Evolutionary conservation across 2,797 vertebrate genomes (phyloP).

Genomic region (Propithecus perrieri): DNA sequence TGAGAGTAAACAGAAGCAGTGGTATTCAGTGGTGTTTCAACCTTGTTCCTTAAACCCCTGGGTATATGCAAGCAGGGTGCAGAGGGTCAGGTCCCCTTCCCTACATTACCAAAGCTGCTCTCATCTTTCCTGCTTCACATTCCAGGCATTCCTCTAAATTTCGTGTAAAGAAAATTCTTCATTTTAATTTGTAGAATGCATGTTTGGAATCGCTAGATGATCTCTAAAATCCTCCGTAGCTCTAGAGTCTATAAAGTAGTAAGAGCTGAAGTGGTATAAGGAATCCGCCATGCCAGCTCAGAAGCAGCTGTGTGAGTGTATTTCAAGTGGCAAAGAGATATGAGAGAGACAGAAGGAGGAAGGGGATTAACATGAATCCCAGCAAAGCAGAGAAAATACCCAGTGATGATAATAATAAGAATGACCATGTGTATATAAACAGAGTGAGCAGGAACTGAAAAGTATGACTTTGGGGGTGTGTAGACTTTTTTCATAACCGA

Average conservation of each 20-base stretch:
- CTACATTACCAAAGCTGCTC: not conserved
- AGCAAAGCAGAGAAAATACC: not conserved
- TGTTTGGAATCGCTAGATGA: not conserved
- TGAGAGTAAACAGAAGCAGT: not conserved
- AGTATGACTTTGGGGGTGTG: not conserved
- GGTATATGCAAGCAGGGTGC: not conserved
- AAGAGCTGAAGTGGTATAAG: not conserved
- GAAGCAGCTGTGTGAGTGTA: not conserved
- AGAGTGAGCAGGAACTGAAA: not conserved
- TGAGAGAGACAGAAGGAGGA: not conserved
- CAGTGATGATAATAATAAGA: not conserved
- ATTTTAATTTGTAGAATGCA: not conserved
- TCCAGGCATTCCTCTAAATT: not conserved
- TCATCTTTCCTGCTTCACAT: not conserved
- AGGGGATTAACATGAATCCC: not conserved
- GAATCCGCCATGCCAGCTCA: rapidly evolving
- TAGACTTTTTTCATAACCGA: not conserved
- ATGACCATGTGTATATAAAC: not conserved
- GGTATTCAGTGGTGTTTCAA: not conserved
- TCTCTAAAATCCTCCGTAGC: not conserved
- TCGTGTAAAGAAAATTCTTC: not conserved
- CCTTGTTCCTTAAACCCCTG: not conserved
- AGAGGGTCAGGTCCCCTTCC: not conserved
- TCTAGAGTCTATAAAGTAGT: not conserved
- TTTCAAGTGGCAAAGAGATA: not conserved